Evolutionary conservation across 2,797 vertebrate genomes (phyloP).

Genomic region (Euthynnus affinis): DNA sequence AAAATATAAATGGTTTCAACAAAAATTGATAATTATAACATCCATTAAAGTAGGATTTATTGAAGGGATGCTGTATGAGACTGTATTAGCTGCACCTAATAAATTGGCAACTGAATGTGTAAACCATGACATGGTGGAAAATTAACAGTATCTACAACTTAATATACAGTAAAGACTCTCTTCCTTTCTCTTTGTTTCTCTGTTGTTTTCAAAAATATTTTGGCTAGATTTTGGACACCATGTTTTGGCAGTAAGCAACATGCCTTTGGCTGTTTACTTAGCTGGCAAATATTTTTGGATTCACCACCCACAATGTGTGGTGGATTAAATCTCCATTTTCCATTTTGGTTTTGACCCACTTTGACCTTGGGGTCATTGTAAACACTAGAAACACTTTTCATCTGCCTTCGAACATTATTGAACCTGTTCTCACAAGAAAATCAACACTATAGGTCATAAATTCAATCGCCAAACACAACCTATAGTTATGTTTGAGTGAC

Average conservation of each 20-base stretch:
- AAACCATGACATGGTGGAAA: too few relatives aligned
- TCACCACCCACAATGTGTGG: constrained; percentile 38
- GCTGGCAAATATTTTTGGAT: constrained; percentile 58
- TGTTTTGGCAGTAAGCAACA: constrained; percentile 51
- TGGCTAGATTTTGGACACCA: constrained; percentile 49
- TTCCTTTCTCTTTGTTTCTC: constrained; percentile 7
- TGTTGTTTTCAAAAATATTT: constrained; percentile 54
- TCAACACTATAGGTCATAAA: too few relatives aligned
- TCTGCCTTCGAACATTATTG: constrained; percentile 15
- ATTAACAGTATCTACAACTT: too few relatives aligned
- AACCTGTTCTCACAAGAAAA: too few relatives aligned
- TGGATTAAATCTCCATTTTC: constrained; percentile 56
- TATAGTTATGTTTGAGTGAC: too few relatives aligned
- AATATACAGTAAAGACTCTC: too few relatives aligned
- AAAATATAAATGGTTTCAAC: neutral
- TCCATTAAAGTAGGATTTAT: neutral
- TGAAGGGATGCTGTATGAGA: neutral
- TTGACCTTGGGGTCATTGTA: constrained; percentile 47
- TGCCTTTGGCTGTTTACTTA: constrained; percentile 63
- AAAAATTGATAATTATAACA: neutral
- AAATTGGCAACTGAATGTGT: neutral
- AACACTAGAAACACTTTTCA: constrained; percentile 42
- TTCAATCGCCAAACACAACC: too few relatives aligned
- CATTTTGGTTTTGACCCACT: constrained; percentile 30
- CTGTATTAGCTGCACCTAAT: neutral